Conservation (phyloP, 2,888 invertebrate species). For the Sisyra terminalis region DNA sequence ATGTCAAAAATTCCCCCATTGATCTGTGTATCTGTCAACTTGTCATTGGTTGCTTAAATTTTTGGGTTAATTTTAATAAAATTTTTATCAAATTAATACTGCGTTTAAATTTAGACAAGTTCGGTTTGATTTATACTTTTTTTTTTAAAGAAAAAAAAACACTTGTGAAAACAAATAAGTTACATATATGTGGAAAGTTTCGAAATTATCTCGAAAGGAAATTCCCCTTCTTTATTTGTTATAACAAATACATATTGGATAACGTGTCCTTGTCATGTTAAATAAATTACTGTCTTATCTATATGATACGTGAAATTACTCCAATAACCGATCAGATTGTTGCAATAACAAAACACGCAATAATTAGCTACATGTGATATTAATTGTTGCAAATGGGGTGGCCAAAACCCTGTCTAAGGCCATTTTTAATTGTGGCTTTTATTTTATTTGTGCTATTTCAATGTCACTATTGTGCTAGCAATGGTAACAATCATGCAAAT, state of each 20-base stretch:
- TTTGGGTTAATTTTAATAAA: slow-evolving; percentile 1
- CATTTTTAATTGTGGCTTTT: slow-evolving; percentile 3
- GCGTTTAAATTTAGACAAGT: no score
- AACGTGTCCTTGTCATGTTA: slow-evolving; percentile 1
- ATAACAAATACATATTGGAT: neutral
- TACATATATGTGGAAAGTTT: no score
- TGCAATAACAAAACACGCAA: neutral
- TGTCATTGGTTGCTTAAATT: slow-evolving; percentile 6
- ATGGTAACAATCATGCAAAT: neutral
- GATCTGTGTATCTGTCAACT: slow-evolving; percentile 4
- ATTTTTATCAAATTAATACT: neutral
- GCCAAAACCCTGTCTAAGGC: neutral
- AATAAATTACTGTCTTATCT: neutral
- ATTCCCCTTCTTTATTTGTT: no score
- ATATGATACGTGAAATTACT: slow-evolving; percentile 1
- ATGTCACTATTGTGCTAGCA: neutral
- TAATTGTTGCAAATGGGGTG: slow-evolving; percentile 6
- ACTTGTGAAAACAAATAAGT: no score
- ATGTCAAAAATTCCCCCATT: no score
- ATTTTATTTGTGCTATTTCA: neutral
- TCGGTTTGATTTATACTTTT: no score
- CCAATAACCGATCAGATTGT: no score
- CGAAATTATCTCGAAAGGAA: no score
- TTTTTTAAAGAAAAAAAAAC: no score
- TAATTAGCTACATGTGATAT: neutral